These are phyloP conservation scores for Macrosteles quadrilineatus DNA, from an alignment of 1,140 invertebrate genomes.

Conservation along the genomic window DNA sequence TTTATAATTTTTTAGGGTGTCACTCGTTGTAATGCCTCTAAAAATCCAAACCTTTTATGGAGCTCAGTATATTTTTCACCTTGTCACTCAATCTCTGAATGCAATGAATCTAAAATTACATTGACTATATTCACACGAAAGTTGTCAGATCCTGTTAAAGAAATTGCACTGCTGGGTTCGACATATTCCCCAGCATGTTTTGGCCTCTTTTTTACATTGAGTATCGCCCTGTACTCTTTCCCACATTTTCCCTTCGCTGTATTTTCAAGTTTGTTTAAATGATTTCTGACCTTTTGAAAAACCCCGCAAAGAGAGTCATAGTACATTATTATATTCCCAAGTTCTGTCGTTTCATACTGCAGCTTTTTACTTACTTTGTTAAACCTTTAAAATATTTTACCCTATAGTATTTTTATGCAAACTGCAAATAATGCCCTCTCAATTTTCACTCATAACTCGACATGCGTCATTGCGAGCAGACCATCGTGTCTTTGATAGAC, in stretches of 20 bases:
- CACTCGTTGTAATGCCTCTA: not conserved
- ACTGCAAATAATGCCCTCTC: not conserved
- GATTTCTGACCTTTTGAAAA: constrained; percentile 23
- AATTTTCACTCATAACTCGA: not conserved
- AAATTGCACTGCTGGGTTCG: constrained; percentile 13
- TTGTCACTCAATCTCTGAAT: constrained; percentile 9
- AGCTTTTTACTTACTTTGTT: no score
- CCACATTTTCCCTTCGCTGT: constrained; percentile 29
- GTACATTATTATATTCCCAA: constrained; percentile 21
- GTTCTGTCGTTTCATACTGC: no score
- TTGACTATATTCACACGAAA: no score
- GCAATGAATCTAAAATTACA: constrained; percentile 3
- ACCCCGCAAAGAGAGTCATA: constrained; percentile 30
- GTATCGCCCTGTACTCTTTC: constrained; percentile 15
- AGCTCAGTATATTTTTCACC: no score
- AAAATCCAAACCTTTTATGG: not conserved
- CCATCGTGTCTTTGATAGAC: constrained; percentile 15
- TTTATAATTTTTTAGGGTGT: not conserved
- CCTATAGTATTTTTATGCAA: constrained; percentile 23
- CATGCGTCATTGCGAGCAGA: constrained; percentile 3
- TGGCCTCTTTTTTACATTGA: not conserved
- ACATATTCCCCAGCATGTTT: constrained; percentile 10
- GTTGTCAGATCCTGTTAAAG: no score
- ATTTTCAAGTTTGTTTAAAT: constrained; percentile 27
- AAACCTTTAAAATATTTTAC: constrained; percentile 27